These are phyloP conservation scores for Phrynocephalus guinanensis DNA, from an alignment of 2,797 vertebrate species.

Conservation along the genomic window DNA sequence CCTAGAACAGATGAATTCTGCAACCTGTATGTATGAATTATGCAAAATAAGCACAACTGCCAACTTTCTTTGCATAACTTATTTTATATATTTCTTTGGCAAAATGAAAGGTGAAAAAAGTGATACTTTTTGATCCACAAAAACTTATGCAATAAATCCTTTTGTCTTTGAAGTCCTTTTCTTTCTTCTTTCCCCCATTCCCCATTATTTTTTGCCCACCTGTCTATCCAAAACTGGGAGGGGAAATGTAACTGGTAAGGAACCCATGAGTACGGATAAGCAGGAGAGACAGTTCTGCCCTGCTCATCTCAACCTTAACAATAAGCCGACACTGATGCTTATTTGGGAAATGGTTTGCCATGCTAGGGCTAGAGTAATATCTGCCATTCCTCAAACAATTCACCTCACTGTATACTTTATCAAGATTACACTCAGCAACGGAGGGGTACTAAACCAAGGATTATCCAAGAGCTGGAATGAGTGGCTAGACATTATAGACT, in stretches of 20 bases:
- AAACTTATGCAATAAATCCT: no score
- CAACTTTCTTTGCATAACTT: not conserved
- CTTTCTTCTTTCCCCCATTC: no score
- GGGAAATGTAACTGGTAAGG: no score
- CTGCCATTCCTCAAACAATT: not conserved
- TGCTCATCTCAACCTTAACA: not conserved
- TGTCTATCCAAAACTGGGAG: no score
- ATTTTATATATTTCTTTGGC: not conserved
- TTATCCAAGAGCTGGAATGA: accelerated
- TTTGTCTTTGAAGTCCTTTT: no score
- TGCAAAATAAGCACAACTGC: not conserved
- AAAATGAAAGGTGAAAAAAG: no score
- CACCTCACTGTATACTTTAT: not conserved
- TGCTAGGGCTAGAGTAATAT: not conserved
- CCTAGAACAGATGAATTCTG: not conserved
- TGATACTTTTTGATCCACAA: no score
- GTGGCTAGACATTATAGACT: accelerated
- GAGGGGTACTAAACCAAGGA: not conserved
- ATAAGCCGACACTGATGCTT: not conserved
- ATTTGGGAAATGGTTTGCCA: not conserved
- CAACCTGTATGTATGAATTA: not conserved
- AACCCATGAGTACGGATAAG: not conserved
- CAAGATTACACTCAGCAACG: not conserved
- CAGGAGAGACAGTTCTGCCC: not conserved
- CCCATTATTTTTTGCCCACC: no score